Evolutionary conservation across 2,797 vertebrate genomes (phyloP).

Genomic region (Margarornis squamiger): DNA sequence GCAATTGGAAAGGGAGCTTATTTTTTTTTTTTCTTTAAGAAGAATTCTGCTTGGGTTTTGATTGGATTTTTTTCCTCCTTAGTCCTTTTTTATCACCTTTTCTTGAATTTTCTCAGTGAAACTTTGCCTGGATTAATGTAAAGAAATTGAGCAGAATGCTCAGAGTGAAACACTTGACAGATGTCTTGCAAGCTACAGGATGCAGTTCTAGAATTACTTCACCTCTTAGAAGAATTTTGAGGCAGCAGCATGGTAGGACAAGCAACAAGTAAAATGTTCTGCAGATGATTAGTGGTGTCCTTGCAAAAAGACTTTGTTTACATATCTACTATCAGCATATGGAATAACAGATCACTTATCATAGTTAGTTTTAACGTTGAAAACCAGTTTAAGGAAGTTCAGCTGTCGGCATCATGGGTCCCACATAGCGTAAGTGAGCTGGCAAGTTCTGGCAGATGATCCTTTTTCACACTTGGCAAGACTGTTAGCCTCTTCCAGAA

Average conservation of each 20-base stretch:
- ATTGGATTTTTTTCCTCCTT: fast-evolving
- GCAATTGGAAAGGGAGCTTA: not conserved
- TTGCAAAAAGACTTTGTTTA: not conserved
- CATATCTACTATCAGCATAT: not conserved
- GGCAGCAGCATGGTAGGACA: not conserved
- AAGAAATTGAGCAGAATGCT: not conserved
- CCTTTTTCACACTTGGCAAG: not conserved
- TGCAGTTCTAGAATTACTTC: not conserved
- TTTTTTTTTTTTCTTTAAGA: not conserved
- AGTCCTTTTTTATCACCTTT: not conserved
- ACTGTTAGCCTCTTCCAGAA: not conserved
- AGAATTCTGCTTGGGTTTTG: not conserved
- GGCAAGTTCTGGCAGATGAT: not conserved
- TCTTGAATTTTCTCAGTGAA: not conserved
- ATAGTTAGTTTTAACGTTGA: not conserved
- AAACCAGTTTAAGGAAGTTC: not conserved
- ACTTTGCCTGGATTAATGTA: not conserved
- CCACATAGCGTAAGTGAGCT: not conserved
- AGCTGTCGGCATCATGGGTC: fast-evolving
- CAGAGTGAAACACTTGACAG: not conserved
- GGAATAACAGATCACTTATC: not conserved
- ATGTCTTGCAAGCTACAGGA: not conserved
- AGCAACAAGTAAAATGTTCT: not conserved
- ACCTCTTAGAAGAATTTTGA: not conserved
- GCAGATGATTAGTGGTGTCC: not conserved